phyloP scores from a whole-genome alignment of 2,113 vertebrate species.

The Coptodon bakossiorum region DNA sequence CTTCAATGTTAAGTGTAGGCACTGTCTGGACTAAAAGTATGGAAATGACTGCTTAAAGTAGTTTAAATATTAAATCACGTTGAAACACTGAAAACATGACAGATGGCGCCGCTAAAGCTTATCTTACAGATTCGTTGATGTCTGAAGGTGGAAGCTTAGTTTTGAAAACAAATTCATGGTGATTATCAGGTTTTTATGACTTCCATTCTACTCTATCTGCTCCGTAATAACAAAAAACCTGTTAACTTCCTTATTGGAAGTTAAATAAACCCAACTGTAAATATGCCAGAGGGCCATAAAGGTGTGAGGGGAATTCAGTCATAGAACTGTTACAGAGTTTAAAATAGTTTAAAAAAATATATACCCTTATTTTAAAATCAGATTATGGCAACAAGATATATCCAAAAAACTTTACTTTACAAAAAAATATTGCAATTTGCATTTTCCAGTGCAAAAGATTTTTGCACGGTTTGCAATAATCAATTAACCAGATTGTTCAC shows the following conservation, averaged over 20 bases:
- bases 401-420: not conserved
- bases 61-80: not conserved
- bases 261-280: not conserved
- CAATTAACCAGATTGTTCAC: not conserved
- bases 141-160: not conserved
- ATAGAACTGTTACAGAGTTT: not conserved
- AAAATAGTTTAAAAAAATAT: rapidly evolving
- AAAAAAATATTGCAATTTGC: not conserved
- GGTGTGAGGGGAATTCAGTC: not conserved
- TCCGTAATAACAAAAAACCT: not conserved
- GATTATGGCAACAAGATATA: not conserved
- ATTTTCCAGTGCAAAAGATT: not conserved
- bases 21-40: not conserved
- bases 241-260: not conserved
- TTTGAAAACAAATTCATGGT: not conserved
- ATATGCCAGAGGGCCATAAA: not conserved
- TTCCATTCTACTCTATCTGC: not conserved
- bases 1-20: not conserved
- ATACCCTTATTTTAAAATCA: not conserved
- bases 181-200: not conserved
- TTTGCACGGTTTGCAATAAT: not conserved
- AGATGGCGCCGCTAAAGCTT: not conserved
- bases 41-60: not conserved
- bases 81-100: not conserved
- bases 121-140: not conserved